Evolutionary conservation across 2,113 vertebrate genomes (phyloP).

Genomic region (Labeo catla): DNA sequence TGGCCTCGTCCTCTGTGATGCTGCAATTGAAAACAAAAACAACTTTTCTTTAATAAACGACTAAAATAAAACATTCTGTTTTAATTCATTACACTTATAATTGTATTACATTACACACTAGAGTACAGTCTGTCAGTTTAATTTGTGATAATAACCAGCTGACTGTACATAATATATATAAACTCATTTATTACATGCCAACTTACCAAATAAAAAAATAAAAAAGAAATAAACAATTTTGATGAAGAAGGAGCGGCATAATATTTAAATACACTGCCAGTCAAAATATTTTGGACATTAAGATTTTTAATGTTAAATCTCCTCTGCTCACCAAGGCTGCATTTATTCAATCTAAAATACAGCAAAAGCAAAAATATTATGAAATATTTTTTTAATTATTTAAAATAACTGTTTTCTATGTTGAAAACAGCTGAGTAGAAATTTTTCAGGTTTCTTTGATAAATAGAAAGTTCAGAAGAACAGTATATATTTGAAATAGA

Average conservation of each 20-base stretch:
- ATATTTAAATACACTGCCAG: neutral
- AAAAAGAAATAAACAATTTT: neutral
- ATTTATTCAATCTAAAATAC: no score
- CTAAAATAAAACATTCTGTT: neutral
- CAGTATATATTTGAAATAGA: no score
- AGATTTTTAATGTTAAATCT: no score
- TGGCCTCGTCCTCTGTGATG: slow-evolving; percentile 94
- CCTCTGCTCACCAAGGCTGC: no score
- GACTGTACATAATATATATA: neutral
- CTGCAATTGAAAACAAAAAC: slow-evolving; percentile 69
- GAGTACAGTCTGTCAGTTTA: neutral
- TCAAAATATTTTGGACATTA: no score
- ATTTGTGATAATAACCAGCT: neutral
- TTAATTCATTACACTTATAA: neutral
- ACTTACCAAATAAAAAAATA: neutral
- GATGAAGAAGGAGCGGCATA: neutral
- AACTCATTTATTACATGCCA: neutral
- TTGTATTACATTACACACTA: neutral
- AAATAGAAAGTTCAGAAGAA: no score
- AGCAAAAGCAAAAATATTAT: no score
- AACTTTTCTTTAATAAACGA: neutral
- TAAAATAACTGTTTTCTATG: no score
- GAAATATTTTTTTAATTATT: no score
- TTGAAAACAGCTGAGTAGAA: no score
- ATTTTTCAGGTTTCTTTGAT: no score